These are phyloP conservation scores for Tachypleus tridentatus DNA, from an alignment of 1,140 invertebrate genomes.

Conservation along the genomic window DNA sequence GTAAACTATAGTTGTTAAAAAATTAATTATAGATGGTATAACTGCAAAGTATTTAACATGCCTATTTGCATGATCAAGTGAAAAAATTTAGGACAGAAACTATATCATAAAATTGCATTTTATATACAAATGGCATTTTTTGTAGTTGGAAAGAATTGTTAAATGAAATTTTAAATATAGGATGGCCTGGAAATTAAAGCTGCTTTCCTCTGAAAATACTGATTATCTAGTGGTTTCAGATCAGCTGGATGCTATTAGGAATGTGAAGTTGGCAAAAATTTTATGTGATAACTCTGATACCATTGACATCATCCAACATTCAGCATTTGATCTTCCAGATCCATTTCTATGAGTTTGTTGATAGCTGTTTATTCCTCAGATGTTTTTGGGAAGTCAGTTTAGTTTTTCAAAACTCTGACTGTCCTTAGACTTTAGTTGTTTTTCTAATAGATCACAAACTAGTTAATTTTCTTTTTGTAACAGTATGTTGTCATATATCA, in stretches of 20 bases:
- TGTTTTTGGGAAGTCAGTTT: too few species aligned
- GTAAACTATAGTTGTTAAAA: background rate
- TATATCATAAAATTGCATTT: too few species aligned
- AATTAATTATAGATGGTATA: too few species aligned
- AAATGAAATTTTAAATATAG: too few species aligned
- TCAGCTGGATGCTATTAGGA: slow-evolving; percentile 86
- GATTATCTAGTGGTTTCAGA: slow-evolving; percentile 17
- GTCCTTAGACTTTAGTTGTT: background rate
- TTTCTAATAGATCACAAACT: slow-evolving; percentile 2
- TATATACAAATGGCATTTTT: slow-evolving; percentile 7
- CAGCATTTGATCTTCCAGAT: slow-evolving; percentile 77
- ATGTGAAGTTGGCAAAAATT: slow-evolving; percentile 75
- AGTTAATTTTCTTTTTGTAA: slow-evolving; percentile 1
- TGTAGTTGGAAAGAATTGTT: background rate
- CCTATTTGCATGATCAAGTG: too few species aligned
- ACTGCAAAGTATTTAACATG: too few species aligned
- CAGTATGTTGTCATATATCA: background rate
- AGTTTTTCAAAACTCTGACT: slow-evolving; percentile 2
- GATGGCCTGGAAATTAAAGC: too few species aligned
- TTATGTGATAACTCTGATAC: slow-evolving; percentile 88
- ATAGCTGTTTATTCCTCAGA: slow-evolving; percentile 6
- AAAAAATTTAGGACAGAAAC: too few species aligned
- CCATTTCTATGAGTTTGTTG: slow-evolving; percentile 61
- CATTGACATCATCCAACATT: slow-evolving; percentile 70
- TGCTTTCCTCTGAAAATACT: too few species aligned